Evolutionary conservation across 2,888 invertebrate species (phyloP).

Genomic region (Melitaea athalia): DNA sequence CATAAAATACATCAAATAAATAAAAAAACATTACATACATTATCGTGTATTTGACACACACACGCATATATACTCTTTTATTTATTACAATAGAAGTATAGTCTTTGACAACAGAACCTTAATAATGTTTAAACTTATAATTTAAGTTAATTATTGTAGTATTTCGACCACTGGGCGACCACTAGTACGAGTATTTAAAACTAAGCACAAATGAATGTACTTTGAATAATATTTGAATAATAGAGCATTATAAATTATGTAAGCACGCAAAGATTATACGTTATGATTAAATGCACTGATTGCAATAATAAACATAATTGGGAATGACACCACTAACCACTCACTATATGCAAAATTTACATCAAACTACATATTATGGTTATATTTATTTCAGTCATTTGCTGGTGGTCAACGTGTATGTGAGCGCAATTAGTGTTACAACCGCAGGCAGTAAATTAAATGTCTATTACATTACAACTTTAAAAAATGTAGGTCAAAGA

Average conservation of each 20-base stretch:
- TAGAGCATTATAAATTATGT: neutral
- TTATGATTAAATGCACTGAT: constrained; percentile 4
- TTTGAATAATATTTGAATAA: neutral
- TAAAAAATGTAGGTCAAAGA: constrained; percentile 11
- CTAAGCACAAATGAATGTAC: neutral
- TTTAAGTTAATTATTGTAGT: too few relatives aligned
- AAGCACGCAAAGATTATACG: neutral
- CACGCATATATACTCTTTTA: too few relatives aligned
- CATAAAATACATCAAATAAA: too few relatives aligned
- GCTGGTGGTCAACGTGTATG: constrained; percentile 16
- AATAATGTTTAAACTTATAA: too few relatives aligned
- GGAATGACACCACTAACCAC: constrained; percentile 26
- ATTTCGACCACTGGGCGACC: too few relatives aligned
- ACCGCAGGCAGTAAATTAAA: constrained; percentile 1
- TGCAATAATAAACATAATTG: constrained; percentile 21
- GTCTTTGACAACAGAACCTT: too few relatives aligned
- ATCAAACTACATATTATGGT: neutral
- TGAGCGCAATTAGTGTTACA: constrained; percentile 6
- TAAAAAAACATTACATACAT: too few relatives aligned
- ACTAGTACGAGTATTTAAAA: neutral
- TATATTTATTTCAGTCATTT: constrained; percentile 22
- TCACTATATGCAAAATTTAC: constrained; percentile 18
- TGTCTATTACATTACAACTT: neutral
- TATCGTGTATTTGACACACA: too few relatives aligned
- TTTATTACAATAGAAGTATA: too few relatives aligned